phyloP scores from a whole-genome alignment of 2,888 invertebrate genomes.

The Lithophane ornitopus region DNA sequence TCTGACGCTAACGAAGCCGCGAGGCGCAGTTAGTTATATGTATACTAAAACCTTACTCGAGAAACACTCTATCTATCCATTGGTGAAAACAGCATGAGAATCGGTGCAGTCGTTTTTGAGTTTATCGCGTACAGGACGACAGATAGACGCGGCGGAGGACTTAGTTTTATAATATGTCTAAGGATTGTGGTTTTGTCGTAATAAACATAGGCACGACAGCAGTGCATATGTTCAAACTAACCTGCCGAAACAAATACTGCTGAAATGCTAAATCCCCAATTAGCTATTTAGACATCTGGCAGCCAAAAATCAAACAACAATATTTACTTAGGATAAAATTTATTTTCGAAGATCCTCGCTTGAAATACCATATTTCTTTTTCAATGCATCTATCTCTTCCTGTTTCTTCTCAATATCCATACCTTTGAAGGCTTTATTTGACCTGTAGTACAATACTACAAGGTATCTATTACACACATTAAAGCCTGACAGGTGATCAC shows the following conservation, averaged over 20 bases:
- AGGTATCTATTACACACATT: slow-evolving; percentile 99
- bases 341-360: slow-evolving; percentile 89
- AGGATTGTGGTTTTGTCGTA: background rate
- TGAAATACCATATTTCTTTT: slow-evolving; percentile 97
- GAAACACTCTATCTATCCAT: too few relatives aligned
- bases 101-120: too few relatives aligned
- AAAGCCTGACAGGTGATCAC: slow-evolving; percentile 99
- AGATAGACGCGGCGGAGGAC: too few relatives aligned
- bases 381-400: slow-evolving; percentile 98
- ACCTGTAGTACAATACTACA: slow-evolving; percentile 99
- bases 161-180: too few relatives aligned
- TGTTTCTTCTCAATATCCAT: slow-evolving; percentile 98
- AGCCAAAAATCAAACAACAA: background rate
- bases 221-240: too few relatives aligned
- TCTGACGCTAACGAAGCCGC: too few relatives aligned
- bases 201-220: background rate
- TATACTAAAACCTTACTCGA: too few relatives aligned
- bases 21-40: too few relatives aligned
- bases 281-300: background rate
- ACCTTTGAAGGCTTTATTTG: slow-evolving; percentile 98
- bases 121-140: too few relatives aligned
- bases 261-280: too few relatives aligned
- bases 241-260: background rate
- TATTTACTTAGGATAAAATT: slow-evolving; percentile 39
- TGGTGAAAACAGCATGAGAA: too few relatives aligned